Base-by-base conservation (phyloP, 2,888 invertebrate genomes). In the Lepetodrilus schrolli region DNA sequence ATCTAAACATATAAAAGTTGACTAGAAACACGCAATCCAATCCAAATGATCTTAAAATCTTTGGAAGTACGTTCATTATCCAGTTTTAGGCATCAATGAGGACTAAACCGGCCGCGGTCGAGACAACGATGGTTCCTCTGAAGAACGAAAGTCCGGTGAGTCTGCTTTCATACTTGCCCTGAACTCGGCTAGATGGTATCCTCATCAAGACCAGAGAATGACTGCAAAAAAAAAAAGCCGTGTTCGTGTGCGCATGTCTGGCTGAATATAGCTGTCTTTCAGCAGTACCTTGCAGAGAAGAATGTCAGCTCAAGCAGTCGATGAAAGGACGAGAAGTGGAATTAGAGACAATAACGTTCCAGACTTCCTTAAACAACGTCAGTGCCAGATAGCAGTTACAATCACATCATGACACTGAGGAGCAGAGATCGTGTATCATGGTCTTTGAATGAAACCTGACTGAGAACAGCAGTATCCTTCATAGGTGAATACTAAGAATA, bases 171-270 rank as follows among this genome's bases (percentile, higher is more conserved):
- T n/a, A n/a, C 34, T 58, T 17, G 8, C 1, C 21, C 5, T n/a
- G 10, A 26, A 43, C 5, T 43, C 13, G 43, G 8, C 43, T 34
- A 58, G 13, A 23, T 58, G 58, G 34, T 58, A 17, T 58, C 34
- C 58, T 13, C 58, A 58, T 58, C 58, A 58, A 30, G 17, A 13
- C 17, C 2, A 13, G 58, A 58, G n/a, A 30, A 51, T 26, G 58
- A 30, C 58, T 58, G 17, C 26, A 58, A 10, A 30, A 30, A 58
- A 58, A 30, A 58, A 58, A 17, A 10, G 20, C 58, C n/a, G n/a
- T n/a, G n/a, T n/a, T 30, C 58, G 30, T 30, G 58, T 58, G 58
- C 58, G 34, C 58, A 58, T 34, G 58, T 34, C 58, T 58, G 34
- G 34, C 17, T 34, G 58, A 34, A 58, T 58, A 58, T 30, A 58